phyloP scores from a whole-genome alignment of 2,113 vertebrate species.

The Cyanoramphus novaezelandiae region DNA sequence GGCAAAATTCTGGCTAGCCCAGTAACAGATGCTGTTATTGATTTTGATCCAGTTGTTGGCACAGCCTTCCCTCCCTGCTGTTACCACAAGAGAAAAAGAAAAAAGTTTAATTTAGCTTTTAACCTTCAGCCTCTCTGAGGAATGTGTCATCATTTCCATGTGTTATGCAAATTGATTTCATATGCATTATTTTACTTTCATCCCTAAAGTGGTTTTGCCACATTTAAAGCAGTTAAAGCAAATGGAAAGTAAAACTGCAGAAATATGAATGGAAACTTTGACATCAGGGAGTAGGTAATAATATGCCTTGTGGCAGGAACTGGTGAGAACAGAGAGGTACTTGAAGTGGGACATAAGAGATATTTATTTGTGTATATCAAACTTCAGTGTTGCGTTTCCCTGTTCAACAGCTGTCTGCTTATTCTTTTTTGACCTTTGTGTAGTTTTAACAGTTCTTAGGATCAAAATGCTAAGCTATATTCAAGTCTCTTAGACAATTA shows the following conservation, averaged over 20 bases:
- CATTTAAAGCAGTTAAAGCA: background rate
- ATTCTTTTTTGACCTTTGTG: background rate
- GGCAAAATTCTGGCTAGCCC: background rate
- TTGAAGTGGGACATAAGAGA: background rate
- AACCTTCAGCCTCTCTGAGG: background rate
- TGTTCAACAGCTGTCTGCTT: background rate
- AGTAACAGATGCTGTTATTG: background rate
- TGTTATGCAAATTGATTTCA: conserved; percentile 27
- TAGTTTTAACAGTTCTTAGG: background rate
- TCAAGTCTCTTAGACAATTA: background rate
- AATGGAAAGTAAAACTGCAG: background rate
- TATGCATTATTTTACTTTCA: background rate
- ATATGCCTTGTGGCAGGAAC: background rate
- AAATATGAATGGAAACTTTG: background rate
- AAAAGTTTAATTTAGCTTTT: conserved; percentile 15
- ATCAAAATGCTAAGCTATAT: background rate
- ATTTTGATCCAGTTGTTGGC: conserved; percentile 9
- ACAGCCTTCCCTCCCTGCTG: background rate
- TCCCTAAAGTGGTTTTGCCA: background rate
- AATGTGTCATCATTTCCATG: conserved; percentile 1
- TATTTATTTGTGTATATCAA: background rate
- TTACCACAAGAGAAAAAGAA: background rate
- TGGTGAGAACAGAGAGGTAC: background rate
- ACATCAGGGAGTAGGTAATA: background rate
- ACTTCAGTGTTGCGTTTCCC: background rate